Evolutionary conservation across 2,797 vertebrate genomes (phyloP).

Genomic region (Simalia tracyae): DNA sequence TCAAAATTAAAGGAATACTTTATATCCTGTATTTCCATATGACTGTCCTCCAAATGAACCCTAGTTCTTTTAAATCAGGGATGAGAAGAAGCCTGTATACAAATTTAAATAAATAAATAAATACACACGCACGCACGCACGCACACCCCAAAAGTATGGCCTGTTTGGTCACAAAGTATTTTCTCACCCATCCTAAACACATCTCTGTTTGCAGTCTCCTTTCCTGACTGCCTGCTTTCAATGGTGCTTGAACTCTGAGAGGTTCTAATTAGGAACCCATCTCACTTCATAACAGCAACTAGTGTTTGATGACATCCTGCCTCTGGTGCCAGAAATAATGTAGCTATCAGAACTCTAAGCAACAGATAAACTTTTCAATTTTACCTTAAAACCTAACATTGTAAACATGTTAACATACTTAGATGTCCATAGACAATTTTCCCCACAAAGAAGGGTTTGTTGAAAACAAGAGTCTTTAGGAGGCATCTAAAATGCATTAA

Average conservation of each 20-base stretch:
- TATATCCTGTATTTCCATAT: background rate
- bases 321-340: background rate
- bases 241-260: background rate
- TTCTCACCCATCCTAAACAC: background rate
- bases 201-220: background rate
- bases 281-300: background rate
- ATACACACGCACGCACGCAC: too few relatives aligned
- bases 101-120: too few relatives aligned
- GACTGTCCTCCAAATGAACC: background rate
- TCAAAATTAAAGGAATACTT: background rate
- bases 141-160: background rate
- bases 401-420: background rate
- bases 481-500: background rate
- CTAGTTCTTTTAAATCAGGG: background rate
- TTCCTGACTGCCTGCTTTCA: background rate
- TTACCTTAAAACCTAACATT: background rate
- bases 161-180: background rate
- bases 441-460: background rate
- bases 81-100: background rate
- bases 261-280: background rate
- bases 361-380: background rate
- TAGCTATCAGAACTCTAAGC: background rate
- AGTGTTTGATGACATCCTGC: background rate
- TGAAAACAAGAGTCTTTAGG: background rate
- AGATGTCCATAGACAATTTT: background rate